These are phyloP conservation scores for Glareola pratincola DNA, from an alignment of 2,113 vertebrate species.

Conservation along the genomic window DNA sequence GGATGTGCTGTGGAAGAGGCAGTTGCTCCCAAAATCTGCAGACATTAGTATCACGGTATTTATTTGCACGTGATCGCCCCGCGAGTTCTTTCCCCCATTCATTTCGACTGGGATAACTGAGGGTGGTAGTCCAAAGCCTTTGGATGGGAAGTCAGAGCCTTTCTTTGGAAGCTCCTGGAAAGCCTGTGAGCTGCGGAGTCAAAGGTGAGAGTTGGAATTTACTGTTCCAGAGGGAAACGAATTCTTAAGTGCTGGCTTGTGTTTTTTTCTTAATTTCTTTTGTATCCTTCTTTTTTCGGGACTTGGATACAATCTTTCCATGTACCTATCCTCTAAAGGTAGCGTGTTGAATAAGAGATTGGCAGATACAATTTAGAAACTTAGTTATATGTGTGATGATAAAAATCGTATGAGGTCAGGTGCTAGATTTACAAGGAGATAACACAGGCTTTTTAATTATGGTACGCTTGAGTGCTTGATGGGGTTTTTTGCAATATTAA, in stretches of 20 bases:
- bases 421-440: neutral
- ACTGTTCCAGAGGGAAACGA: neutral
- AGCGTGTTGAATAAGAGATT: neutral
- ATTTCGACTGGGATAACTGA: neutral
- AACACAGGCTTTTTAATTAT: neutral
- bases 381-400: neutral
- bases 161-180: neutral
- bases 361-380: neutral
- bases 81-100: neutral
- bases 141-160: neutral
- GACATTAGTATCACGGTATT: neutral
- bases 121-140: neutral
- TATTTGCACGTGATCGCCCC: neutral
- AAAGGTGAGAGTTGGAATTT: neutral
- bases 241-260: neutral
- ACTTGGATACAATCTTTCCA: neutral
- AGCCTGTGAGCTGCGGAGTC: neutral
- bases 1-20: neutral
- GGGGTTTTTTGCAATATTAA: neutral
- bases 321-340: neutral
- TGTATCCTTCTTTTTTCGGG: neutral
- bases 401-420: neutral
- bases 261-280: neutral
- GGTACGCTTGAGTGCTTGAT: neutral
- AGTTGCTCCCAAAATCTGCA: neutral